Percentiles rank a stretch among this genome's conserved stretches.
Evolutionary conservation across 2,797 vertebrate species (phyloP).

Genomic region (Ammospiza maritima): DNA sequence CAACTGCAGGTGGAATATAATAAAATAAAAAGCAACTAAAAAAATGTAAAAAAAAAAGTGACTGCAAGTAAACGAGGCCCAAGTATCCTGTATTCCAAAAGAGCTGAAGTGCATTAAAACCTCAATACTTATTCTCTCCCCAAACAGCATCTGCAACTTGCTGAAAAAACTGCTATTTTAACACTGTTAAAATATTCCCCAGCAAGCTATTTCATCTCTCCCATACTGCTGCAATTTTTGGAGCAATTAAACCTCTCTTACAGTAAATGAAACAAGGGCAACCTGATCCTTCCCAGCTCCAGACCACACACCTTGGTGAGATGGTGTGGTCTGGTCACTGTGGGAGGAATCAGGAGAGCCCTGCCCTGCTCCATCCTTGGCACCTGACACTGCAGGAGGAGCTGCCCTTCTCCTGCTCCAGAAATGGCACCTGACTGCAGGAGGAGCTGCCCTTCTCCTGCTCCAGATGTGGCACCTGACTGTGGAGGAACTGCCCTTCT

Average conservation of each 20-base stretch:
- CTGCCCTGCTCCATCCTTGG: background rate
- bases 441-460: background rate
- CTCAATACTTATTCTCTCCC: background rate
- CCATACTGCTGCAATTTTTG: conserved; percentile 25
- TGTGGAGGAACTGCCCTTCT: background rate
- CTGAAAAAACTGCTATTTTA: background rate
- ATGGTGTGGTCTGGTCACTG: background rate
- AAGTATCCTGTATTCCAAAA: background rate
- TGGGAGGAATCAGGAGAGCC: background rate
- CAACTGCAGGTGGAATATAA: conserved; percentile 52
- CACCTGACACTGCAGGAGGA: background rate
- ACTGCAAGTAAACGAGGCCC: conserved; percentile 8
- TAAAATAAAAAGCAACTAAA: conserved; percentile 51
- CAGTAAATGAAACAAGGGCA: conserved; percentile 48
- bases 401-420: background rate
- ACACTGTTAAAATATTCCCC: conserved; percentile 23
- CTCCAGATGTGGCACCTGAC: background rate
- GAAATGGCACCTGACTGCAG: too few relatives aligned
- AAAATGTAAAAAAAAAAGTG: background rate
- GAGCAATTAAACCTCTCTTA: conserved; percentile 55
- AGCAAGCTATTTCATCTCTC: conserved; percentile 29
- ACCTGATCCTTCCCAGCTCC: background rate
- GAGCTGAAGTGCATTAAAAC: conserved; percentile 31
- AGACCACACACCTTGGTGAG: conserved; percentile 40
- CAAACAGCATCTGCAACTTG: background rate